These are phyloP conservation scores for Mythimna ferrago DNA, from an alignment of 2,888 invertebrate genomes.

Conservation along the genomic window DNA sequence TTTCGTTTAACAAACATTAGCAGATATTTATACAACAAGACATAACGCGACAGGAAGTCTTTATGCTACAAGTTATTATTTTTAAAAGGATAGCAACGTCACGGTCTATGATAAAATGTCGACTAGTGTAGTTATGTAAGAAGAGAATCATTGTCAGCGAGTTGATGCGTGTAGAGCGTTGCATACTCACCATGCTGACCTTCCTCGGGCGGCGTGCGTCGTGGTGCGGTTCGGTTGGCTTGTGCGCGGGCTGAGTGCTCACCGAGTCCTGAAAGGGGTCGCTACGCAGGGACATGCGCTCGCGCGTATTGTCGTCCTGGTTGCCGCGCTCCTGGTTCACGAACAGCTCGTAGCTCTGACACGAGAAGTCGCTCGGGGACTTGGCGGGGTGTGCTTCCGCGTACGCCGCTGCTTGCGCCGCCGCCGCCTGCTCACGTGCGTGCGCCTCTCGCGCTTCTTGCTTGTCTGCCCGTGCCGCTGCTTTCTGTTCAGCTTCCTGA, in stretches of 20 bases:
- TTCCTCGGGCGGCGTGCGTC: conserved; percentile 93
- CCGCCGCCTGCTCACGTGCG: conserved; percentile 92
- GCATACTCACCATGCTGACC: conserved; percentile 97
- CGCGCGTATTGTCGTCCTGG: conserved; percentile 97
- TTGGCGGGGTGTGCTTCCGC: conserved; percentile 93
- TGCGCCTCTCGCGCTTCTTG: conserved; percentile 91
- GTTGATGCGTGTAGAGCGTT: conserved; percentile 73
- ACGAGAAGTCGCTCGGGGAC: conserved; percentile 97
- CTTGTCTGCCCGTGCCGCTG: conserved; percentile 92
- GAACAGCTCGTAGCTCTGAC: conserved; percentile 97
- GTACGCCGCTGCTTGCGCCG: conserved; percentile 92
- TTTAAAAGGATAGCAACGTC: background rate
- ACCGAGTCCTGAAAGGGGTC: conserved; percentile 96
- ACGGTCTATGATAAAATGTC: conserved; percentile 6
- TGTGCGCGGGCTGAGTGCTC: conserved; percentile 94
- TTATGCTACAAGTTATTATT: conserved; percentile 4
- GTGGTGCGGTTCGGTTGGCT: conserved; percentile 91
- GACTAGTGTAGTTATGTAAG: conserved; percentile 3
- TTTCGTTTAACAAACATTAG: conserved; percentile 7
- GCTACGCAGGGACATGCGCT: conserved; percentile 97
- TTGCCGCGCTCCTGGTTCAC: conserved; percentile 97
- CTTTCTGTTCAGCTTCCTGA: conserved; percentile 96
- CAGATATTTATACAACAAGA: conserved; percentile 2
- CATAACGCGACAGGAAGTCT: conserved; percentile 24
- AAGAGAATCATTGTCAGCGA: conserved; percentile 83